Percentiles rank a stretch among this genome's conserved stretches.
phyloP scores from a whole-genome alignment of 2,113 vertebrate genomes.

The Rhinopomastus cyanomelas region DNA sequence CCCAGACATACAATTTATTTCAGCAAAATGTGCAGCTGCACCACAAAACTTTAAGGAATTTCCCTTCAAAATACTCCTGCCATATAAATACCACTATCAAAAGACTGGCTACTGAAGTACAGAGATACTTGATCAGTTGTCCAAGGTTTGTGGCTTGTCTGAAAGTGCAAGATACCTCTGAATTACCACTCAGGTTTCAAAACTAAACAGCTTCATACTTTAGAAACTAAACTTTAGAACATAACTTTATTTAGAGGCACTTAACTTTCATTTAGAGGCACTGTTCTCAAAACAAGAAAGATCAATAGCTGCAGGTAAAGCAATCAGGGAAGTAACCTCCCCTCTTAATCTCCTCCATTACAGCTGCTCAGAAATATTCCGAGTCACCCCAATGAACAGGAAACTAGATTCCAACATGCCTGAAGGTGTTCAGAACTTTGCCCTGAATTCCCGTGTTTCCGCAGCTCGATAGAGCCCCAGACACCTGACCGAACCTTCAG shows the following conservation, averaged over 20 bases:
- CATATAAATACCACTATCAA: neutral
- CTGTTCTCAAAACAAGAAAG: neutral
- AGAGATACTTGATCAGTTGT: neutral
- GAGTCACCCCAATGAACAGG: neutral
- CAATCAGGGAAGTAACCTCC: neutral
- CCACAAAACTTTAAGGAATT: neutral
- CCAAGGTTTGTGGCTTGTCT: neutral
- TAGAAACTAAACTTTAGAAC: neutral
- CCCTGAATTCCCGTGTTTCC: neutral
- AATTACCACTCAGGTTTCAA: neutral
- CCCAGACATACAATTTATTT: neutral
- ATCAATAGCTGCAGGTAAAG: neutral
- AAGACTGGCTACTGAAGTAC: neutral
- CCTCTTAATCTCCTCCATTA: neutral
- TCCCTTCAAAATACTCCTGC: neutral
- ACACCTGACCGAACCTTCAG: neutral
- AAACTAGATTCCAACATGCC: neutral
- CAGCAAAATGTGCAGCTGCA: neutral
- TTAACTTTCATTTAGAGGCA: neutral
- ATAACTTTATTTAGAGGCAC: neutral
- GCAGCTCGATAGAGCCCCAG: neutral
- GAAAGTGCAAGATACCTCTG: neutral
- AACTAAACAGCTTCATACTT: neutral
- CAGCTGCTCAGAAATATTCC: neutral
- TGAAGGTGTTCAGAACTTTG: slow-evolving; percentile 4